Conservation (phyloP, 1,140 invertebrate species). For the Tetramorium parvispinum region DNA sequence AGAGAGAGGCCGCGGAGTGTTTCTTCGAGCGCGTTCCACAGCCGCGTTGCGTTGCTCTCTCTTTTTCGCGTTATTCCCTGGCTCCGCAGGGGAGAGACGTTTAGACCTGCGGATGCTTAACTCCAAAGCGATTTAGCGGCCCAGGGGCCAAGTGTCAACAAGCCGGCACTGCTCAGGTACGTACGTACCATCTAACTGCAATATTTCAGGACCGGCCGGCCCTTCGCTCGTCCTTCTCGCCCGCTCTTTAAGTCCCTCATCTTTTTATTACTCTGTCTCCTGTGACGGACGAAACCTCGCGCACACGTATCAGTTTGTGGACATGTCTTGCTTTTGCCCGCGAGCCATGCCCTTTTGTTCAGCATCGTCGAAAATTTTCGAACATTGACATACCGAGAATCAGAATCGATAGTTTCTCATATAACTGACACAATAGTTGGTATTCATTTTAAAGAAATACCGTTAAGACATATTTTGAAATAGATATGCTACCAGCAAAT, state of each 20-base stretch:
- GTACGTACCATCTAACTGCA: constrained; percentile 64
- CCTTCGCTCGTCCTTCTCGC: constrained; percentile 1
- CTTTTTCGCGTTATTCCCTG: constrained; percentile 68
- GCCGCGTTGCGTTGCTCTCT: constrained; percentile 40
- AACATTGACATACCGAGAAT: background rate
- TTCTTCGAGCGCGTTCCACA: constrained; percentile 38
- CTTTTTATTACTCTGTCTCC: constrained; percentile 59
- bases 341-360: background rate
- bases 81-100: constrained; percentile 77
- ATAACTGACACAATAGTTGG: background rate
- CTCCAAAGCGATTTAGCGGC: constrained; percentile 79
- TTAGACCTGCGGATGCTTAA: constrained; percentile 76
- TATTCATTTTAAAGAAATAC: background rate
- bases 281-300: constrained; percentile 8
- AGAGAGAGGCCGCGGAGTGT: background rate
- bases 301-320: constrained; percentile 24
- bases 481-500: too few relatives aligned
- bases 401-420: background rate
- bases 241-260: constrained; percentile 40
- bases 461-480: background rate
- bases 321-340: constrained; percentile 2
- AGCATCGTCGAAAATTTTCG: background rate
- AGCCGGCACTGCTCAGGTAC: constrained; percentile 74
- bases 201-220: constrained; percentile 27
- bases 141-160: constrained; percentile 79